Conservation (phyloP, 2,113 vertebrate genomes). For the Sebastes schlegelii region DNA sequence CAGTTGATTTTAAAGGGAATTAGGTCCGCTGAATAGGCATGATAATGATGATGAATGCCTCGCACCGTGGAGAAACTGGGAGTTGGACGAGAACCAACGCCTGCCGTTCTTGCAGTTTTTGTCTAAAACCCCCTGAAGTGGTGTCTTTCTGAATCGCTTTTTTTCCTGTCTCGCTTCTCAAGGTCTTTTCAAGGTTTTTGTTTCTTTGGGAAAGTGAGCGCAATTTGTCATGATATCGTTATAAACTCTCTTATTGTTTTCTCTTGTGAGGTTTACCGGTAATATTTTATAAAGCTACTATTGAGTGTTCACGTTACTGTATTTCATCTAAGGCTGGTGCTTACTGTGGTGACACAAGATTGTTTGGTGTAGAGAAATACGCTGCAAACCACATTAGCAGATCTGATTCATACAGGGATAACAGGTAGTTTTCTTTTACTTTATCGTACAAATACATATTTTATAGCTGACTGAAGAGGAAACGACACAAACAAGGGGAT, state of each 20-base stretch:
- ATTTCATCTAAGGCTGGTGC: background rate
- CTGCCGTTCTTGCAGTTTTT: conserved; percentile 60
- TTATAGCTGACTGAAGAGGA: background rate
- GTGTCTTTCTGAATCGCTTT: conserved; percentile 45
- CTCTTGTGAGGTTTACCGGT: background rate
- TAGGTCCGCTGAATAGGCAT: conserved; percentile 65
- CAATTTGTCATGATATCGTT: conserved; percentile 45
- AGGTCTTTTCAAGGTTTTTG: conserved; percentile 28
- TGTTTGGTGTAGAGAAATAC: background rate
- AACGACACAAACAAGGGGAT: background rate
- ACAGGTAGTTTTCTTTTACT: background rate
- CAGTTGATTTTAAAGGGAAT: conserved; percentile 79
- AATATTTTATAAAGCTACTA: too few relatives aligned
- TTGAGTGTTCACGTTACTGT: background rate
- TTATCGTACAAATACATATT: background rate
- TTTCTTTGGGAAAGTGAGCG: conserved; percentile 1
- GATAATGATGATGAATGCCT: conserved; percentile 79
- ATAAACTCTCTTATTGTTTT: background rate
- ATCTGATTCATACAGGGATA: background rate
- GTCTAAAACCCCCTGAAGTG: conserved; percentile 62
- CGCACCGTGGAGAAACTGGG: conserved; percentile 67
- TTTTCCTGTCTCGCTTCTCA: conserved; percentile 39
- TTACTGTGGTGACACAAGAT: background rate
- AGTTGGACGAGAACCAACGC: conserved; percentile 75
- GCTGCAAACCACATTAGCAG: background rate